Base-by-base conservation (phyloP, 2,797 vertebrate species). In the Dicrostonyx torquatus region DNA sequence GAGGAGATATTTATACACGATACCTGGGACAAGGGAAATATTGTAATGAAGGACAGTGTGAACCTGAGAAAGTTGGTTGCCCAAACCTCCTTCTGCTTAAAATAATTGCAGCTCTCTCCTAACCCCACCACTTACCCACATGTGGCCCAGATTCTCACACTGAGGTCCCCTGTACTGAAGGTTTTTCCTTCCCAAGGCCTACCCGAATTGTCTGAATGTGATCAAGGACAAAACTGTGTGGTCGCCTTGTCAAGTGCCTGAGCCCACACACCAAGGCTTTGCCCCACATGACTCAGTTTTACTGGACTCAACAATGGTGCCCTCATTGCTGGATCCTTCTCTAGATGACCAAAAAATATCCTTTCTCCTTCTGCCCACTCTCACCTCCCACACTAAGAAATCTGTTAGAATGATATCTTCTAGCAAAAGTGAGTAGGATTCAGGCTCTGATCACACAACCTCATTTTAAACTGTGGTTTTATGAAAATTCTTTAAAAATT, bases 1-100 rank as follows among this genome's bases (percentile, higher is more conserved):
- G 93, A 94, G 93, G 10, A 87, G 1, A 75, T 48, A 45, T 76
- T n/a, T 70, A 86, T 53, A 53, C 13, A 70, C 55, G 66, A 72
- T 22, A 70, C 64, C 84, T 70, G n/a, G 82, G 7, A n/a, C 31
- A 85, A 50, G 31, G 22, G n/a, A 91, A 89, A 66, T 73, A 31
- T 0, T 45, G 40, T 64, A 70, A 77, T 2, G 3, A 55, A 55
- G 75, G 4, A 45, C 7, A 78, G 40, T 53, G 8, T 0, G n/a
- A 58, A 60, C 13, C 5, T 2, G 14, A 26, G 43, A 24, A 17
- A 29, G 18, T 18, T 85, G 45, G 24, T 24, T 90, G 55, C 31
- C 13, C 48, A 83, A 73, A 87, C 40, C 17, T 31, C n/a, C 82
- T 6, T 87, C 14, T 1, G 12, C 31, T 55, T 40, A 79, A 91